These are phyloP conservation scores for Pachymerium ferrugineum DNA, from an alignment of 2,888 invertebrate species.

Conservation along the genomic window DNA sequence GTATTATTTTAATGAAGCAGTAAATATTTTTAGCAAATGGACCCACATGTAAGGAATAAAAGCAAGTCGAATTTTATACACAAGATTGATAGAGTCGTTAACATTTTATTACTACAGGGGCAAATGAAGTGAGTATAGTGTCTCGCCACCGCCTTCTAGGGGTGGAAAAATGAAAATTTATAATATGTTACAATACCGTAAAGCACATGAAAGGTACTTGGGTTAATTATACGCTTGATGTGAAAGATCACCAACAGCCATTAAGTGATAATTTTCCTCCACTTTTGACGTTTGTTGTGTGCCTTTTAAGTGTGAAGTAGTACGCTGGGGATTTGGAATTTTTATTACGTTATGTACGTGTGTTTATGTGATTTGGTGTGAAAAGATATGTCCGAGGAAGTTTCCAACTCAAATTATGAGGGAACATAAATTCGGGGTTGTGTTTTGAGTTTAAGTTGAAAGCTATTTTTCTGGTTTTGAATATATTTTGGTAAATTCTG, in stretches of 20 bases:
- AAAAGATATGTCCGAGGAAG: neutral
- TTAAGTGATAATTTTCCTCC: neutral
- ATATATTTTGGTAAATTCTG: no score
- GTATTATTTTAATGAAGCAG: conserved; percentile 1
- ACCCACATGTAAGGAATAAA: conserved; percentile 15
- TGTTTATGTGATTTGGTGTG: neutral
- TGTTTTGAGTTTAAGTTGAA: no score
- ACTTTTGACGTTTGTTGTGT: neutral
- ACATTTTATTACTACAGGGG: neutral
- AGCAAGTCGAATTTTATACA: neutral
- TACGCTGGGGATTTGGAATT: neutral
- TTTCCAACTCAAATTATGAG: neutral
- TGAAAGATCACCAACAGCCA: neutral
- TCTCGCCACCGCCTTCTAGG: neutral
- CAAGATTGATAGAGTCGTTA: conserved; percentile 21
- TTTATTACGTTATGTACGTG: neutral
- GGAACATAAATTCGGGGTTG: no score
- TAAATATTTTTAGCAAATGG: conserved; percentile 18
- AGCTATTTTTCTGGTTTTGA: no score
- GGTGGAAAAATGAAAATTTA: conserved; percentile 18
- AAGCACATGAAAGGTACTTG: neutral
- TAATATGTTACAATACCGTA: neutral
- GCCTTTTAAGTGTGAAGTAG: neutral
- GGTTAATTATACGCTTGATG: neutral
- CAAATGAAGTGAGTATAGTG: conserved; percentile 7